phyloP scores from a whole-genome alignment of 2,113 vertebrate genomes.

The Esox niger region DNA sequence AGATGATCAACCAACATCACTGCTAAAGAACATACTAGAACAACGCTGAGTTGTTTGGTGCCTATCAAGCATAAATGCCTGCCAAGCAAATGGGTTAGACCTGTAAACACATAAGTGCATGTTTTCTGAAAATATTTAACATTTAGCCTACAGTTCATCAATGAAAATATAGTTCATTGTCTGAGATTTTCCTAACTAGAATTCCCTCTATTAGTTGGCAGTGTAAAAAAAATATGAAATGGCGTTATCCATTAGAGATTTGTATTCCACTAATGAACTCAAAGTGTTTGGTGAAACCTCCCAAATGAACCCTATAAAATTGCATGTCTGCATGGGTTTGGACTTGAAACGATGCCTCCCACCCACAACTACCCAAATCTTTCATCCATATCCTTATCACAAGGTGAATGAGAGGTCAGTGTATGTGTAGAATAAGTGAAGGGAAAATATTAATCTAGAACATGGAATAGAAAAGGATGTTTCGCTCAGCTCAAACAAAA shows the following conservation, averaged over 20 bases:
- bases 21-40: background rate
- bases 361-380: background rate
- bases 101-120: background rate
- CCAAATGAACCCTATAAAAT: background rate
- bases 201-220: background rate
- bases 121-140: background rate
- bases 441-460: background rate
- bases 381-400: background rate
- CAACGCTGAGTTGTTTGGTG: background rate
- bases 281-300: no score
- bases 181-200: background rate
- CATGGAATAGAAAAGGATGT: background rate
- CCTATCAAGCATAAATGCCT: background rate
- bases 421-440: background rate
- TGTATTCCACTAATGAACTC: slow-evolving; percentile 17
- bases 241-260: background rate
- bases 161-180: background rate
- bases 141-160: background rate
- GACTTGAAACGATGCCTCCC: background rate
- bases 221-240: background rate
- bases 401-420: slow-evolving; percentile 12
- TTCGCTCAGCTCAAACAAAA: background rate
- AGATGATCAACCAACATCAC: slow-evolving; percentile 16
- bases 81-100: background rate
- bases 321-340: background rate